Conservation (phyloP, 2,113 vertebrate genomes). For the Ascaphus truei region DNA sequence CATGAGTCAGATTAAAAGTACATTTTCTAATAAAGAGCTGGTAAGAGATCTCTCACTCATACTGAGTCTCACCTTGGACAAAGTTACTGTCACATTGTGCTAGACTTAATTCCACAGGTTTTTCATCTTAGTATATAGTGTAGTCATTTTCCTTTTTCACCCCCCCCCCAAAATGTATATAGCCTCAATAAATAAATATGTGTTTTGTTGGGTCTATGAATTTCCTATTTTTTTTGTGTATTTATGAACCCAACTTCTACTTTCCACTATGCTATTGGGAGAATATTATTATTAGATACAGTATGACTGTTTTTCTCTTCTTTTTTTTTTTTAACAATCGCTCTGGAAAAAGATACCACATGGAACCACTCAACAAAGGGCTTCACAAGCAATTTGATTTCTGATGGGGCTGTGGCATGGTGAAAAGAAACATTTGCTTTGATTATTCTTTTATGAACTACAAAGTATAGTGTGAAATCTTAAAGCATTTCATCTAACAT, state of each 20-base stretch:
- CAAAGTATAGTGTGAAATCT: conserved; percentile 39
- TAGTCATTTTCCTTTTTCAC: too few species aligned
- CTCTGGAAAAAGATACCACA: conserved; percentile 32
- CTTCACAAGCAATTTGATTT: conserved; percentile 37
- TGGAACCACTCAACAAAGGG: conserved; percentile 34
- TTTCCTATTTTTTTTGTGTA: too few species aligned
- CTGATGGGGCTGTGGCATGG: conserved; percentile 16
- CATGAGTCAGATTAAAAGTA: not conserved
- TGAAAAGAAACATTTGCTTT: conserved; percentile 39
- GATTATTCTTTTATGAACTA: conserved; percentile 39
- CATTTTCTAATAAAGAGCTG: too few species aligned
- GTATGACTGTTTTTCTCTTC: conserved; percentile 17
- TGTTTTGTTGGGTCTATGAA: too few species aligned
- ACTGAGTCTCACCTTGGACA: too few species aligned
- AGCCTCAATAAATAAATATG: too few species aligned
- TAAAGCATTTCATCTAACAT: conserved; percentile 37
- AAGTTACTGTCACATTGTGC: too few species aligned
- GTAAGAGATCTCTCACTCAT: too few species aligned
- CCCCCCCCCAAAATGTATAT: too few species aligned
- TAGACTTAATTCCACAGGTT: too few species aligned
- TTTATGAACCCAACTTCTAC: not conserved
- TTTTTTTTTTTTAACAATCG: conserved; percentile 33
- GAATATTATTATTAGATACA: conserved; percentile 15
- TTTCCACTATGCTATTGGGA: conserved; percentile 8
- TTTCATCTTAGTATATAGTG: too few species aligned